These are phyloP conservation scores for Calosoma granatense DNA, from an alignment of 1,140 invertebrate species.

Conservation along the genomic window DNA sequence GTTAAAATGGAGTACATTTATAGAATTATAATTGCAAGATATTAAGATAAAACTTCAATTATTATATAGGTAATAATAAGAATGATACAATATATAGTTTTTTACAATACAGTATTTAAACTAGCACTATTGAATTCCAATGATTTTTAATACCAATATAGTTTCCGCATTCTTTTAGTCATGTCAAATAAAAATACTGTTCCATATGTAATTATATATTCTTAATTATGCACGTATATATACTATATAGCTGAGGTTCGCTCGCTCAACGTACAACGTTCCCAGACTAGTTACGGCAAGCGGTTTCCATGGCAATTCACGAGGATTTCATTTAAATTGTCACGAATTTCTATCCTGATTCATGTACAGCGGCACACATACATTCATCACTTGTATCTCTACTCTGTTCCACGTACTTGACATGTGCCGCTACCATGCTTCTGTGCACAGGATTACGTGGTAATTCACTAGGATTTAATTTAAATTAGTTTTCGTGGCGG, in stretches of 20 bases:
- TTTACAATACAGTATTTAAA: too few species aligned
- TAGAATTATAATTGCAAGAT: too few species aligned
- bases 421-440: slow-evolving; percentile 7
- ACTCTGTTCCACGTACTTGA: background rate
- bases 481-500: slow-evolving; percentile 33
- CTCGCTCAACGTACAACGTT: background rate
- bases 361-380: slow-evolving; percentile 12
- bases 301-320: slow-evolving; percentile 30
- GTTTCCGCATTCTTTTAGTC: too few species aligned
- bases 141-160: too few species aligned
- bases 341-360: slow-evolving; percentile 17
- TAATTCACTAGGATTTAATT: slow-evolving; percentile 34
- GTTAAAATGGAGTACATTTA: too few species aligned
- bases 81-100: too few species aligned
- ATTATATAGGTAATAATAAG: too few species aligned
- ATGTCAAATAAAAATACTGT: background rate
- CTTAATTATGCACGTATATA: background rate
- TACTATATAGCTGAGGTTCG: background rate
- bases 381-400: background rate
- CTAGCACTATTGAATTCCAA: too few species aligned
- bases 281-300: slow-evolving; percentile 22
- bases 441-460: slow-evolving; percentile 18
- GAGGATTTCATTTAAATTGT: slow-evolving; percentile 31
- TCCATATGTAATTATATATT: background rate
- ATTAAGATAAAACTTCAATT: too few species aligned